phyloP scores from a whole-genome alignment of 2,888 invertebrate genomes.

The Leptopterna dolabrata region DNA sequence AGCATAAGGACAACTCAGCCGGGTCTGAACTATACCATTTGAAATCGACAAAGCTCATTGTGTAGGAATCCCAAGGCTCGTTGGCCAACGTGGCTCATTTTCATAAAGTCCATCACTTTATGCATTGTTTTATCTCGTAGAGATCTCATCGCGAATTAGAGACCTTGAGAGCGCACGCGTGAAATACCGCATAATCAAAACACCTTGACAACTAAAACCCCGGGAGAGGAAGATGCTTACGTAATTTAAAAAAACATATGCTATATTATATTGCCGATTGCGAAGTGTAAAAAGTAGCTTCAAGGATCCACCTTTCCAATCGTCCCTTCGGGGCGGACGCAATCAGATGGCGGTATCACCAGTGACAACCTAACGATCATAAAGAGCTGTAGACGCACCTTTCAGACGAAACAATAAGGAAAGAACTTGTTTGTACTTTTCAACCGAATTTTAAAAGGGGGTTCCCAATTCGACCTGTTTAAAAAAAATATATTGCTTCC shows the following conservation, averaged over 20 bases:
- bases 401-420: too few relatives aligned
- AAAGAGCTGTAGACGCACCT: not conserved
- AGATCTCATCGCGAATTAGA: not conserved
- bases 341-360: not conserved
- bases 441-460: too few relatives aligned
- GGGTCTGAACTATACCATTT: not conserved
- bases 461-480: too few relatives aligned
- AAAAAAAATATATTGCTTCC: too few relatives aligned
- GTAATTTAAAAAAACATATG: not conserved
- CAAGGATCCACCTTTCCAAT: not conserved
- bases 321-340: not conserved
- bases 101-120: not conserved
- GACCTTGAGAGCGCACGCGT: not conserved
- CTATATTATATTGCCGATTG: not conserved
- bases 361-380: not conserved
- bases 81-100: not conserved
- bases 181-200: not conserved
- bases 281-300: not conserved
- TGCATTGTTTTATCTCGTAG: not conserved
- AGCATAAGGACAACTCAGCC: too few relatives aligned
- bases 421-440: too few relatives aligned
- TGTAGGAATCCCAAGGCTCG: not conserved
- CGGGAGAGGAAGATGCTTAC: not conserved
- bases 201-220: not conserved
- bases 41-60: not conserved